Evolutionary conservation across 2,797 vertebrate genomes (phyloP), one percentile per base, ranked within the genome.

Genomic region (Margarornis squamiger): DNA sequence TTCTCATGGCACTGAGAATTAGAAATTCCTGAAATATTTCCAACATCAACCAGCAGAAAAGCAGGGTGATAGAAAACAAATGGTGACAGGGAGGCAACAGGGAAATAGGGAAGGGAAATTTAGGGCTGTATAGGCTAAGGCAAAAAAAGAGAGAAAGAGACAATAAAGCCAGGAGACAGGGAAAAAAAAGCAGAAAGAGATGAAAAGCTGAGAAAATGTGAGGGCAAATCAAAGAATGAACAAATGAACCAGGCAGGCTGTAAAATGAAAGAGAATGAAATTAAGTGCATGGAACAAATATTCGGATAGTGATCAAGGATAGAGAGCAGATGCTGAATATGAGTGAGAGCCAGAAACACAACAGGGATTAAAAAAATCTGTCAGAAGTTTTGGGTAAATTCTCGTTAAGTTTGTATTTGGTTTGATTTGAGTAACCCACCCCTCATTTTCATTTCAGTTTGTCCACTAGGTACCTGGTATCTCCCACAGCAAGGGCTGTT

Each of bases 11-110:
- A 97, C 96, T 95, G 96, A 96, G 97, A 98, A 98, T 98, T 97
- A 97, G 95, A 96, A 97, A 98, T 98, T 98, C 97, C 97, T 98
- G 97, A 98, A 97, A 97, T 98, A 96, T 95, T 98, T 98, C 97
- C 97, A 97, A 75, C 96, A 94, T 98, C 96, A 95, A 96, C 96
- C 95, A 94, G 95, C 95, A 98, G 94, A 97, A 95, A 96, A 97
- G 95, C 92, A 96, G 96, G 93, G 97, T 97, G 97, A 97, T 96
- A 93, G 96, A 90, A 95, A 98, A 97, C 97, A 97, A 98, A 98
- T 97, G 97, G 96, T 97, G 97, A 98, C 97, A 98, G 95, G 97
- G 96, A 94, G 87, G 95, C 95, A 96, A 94, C 84, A 93, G 92
- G 94, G 96, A 94, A 92, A 96, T 75, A 51, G 81, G 39, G 77